Evolutionary conservation across 2,797 vertebrate species (phyloP), one percentile per base, ranked within the genome.

Genomic region (Molossus alvarezi): DNA sequence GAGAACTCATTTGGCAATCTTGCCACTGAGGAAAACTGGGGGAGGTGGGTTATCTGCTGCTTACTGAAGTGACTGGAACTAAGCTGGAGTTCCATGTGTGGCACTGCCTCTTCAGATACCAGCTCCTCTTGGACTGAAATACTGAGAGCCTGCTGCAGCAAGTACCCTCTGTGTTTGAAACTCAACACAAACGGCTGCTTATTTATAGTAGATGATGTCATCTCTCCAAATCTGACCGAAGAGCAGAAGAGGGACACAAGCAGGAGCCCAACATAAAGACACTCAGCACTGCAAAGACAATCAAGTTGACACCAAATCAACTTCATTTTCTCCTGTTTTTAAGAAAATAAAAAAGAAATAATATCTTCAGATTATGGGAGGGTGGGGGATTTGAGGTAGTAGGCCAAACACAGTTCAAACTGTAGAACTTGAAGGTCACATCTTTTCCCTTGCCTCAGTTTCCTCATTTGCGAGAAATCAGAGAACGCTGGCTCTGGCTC

Each of bases 101-200:
- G 1, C 62, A 80, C 0, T 95, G 91, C 48, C 87, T 96, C 85
- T 95, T 86, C 64, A 95, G 96, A 87, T 83, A 93, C 41, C 88
- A 94, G 81, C 87, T 96, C 57, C 71, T 81, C 41, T 79, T 77
- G 97, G 95, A 91, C 90, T 73, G 48, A 51, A 94, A 90, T 91
- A 94, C 17, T 91, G 58, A 94, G 57, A 95, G 95, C 79, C 90
- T 91, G 83, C 69, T 76, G 71, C 87, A 86, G 69, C 92, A 97
- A 60, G 71, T 67, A 92, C 86, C 82, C 60, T 97, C 76, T 93
- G 64, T 95, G 90, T 64, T 96, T 96, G 97, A 97, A 97, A 97
- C 73, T 93, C 84, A 65, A 75, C 0, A 25, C 51, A 67, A 97
- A 94, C 65, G 84, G 85, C 69, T 88, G 77, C 25, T 64, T 91